These are phyloP conservation scores for Pelmatolapia mariae DNA, from an alignment of 2,113 vertebrate species.

Conservation along the genomic window DNA sequence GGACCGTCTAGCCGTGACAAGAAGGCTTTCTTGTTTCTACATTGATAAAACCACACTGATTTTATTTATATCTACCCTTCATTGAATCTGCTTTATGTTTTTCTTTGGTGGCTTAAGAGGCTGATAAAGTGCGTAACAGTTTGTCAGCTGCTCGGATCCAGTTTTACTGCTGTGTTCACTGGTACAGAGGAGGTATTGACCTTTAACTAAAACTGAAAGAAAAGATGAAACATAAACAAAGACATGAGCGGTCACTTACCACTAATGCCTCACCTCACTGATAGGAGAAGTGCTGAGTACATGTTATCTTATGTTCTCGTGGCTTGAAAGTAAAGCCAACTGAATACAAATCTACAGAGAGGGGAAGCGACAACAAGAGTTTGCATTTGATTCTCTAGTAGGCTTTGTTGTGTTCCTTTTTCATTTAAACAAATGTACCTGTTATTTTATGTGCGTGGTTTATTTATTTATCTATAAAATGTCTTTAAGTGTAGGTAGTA, in stretches of 20 bases:
- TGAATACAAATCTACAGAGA: not conserved
- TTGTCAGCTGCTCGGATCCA: not conserved
- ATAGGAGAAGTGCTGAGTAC: not conserved
- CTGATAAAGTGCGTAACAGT: fast-evolving
- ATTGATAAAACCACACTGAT: not conserved
- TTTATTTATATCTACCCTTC: not conserved
- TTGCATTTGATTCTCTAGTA: not conserved
- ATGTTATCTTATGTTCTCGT: not conserved
- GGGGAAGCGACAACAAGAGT: not conserved
- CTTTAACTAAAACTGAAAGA: not conserved
- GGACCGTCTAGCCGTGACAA: too few species aligned
- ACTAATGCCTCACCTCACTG: not conserved
- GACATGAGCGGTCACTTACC: not conserved
- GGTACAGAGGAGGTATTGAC: not conserved
- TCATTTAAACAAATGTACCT: not conserved
- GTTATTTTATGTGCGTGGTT: not conserved
- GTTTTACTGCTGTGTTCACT: not conserved
- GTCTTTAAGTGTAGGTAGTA: not conserved
- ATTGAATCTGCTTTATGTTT: not conserved
- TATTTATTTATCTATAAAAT: not conserved
- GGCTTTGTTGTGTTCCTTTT: not conserved
- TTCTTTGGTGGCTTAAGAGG: not conserved
- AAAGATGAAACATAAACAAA: not conserved
- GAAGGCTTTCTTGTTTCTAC: not conserved
- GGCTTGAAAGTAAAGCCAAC: not conserved